Evolutionary conservation across 2,888 invertebrate species (phyloP).

Genomic region (Drosophila borborema): DNA sequence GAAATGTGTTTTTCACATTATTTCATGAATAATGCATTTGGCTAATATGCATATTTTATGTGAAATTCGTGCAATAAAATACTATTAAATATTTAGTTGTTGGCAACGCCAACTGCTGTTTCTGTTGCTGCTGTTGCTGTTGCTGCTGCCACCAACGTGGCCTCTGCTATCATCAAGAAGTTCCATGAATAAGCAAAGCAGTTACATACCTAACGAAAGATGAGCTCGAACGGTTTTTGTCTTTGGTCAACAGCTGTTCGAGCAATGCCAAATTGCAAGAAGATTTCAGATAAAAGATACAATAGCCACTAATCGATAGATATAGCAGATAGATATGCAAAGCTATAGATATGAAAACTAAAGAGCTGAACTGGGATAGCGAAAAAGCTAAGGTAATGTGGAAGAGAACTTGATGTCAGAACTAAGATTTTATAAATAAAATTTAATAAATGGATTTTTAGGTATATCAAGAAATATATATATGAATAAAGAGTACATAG

Average conservation of each 20-base stretch:
- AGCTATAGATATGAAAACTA: neutral
- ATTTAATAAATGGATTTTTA: too few relatives aligned
- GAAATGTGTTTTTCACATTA: constrained; percentile 82
- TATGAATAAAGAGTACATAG: neutral
- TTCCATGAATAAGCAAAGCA: constrained; percentile 46
- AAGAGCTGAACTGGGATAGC: neutral
- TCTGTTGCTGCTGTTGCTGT: constrained; percentile 3
- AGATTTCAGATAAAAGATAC: neutral
- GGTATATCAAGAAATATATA: too few relatives aligned
- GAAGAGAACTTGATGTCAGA: too few relatives aligned
- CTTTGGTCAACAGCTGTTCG: constrained; percentile 8
- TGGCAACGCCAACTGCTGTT: constrained; percentile 32
- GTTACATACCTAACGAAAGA: constrained; percentile 37
- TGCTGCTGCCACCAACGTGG: constrained; percentile 36
- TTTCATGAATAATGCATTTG: constrained; percentile 84
- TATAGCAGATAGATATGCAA: neutral
- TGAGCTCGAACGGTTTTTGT: constrained; percentile 13
- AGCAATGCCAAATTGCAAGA: neutral
- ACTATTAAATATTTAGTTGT: constrained; percentile 85
- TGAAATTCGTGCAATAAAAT: constrained; percentile 85
- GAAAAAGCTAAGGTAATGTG: neutral
- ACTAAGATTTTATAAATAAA: too few relatives aligned
- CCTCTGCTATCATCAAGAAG: constrained; percentile 52
- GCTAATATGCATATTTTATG: constrained; percentile 84
- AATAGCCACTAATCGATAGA: neutral